phyloP scores from a whole-genome alignment of 2,113 vertebrate species.

The Platichthys stellatus region DNA sequence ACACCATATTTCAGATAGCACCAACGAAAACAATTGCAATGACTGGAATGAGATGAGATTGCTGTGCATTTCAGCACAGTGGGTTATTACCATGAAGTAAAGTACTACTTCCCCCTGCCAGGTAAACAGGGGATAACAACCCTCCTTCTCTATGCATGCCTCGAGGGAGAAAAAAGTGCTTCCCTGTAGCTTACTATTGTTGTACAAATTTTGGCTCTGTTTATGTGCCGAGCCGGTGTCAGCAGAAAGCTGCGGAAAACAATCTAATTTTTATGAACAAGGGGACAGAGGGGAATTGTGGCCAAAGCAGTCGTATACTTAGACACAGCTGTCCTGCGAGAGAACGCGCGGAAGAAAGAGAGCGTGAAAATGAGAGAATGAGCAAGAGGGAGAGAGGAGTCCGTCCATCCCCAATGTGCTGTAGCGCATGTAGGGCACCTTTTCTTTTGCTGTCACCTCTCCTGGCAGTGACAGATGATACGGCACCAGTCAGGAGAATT shows the following conservation, averaged over 20 bases:
- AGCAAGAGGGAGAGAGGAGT: slow-evolving; percentile 15
- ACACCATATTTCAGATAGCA: slow-evolving; percentile 41
- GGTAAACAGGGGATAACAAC: slow-evolving; percentile 81
- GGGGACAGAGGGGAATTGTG: slow-evolving; percentile 59
- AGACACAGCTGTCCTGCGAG: slow-evolving; percentile 48
- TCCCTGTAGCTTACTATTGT: slow-evolving; percentile 76
- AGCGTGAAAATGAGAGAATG: slow-evolving; percentile 26
- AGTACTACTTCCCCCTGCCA: slow-evolving; percentile 65
- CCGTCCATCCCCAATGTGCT: slow-evolving; percentile 35
- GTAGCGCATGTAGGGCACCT: slow-evolving; percentile 69
- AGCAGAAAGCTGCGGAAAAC: slow-evolving; percentile 75
- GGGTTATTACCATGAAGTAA: slow-evolving; percentile 75
- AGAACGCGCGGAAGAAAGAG: slow-evolving; percentile 24
- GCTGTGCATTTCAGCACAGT: slow-evolving; percentile 62
- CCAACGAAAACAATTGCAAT: neutral
- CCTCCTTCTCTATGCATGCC: slow-evolving; percentile 56
- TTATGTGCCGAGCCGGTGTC: slow-evolving; percentile 74
- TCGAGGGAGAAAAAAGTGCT: slow-evolving; percentile 65
- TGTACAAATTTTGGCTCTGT: slow-evolving; percentile 81
- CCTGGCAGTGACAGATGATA: slow-evolving; percentile 78
- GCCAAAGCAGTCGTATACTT: slow-evolving; percentile 50
- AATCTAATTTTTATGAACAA: slow-evolving; percentile 76
- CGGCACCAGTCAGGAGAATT: slow-evolving; percentile 64
- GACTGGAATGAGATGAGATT: slow-evolving; percentile 55
- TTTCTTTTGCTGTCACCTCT: slow-evolving; percentile 72